Percentiles rank a stretch among this genome's conserved stretches.
These are phyloP conservation scores for Tringa solitaria DNA, from an alignment of 2,113 vertebrate genomes.

Conservation along the genomic window DNA sequence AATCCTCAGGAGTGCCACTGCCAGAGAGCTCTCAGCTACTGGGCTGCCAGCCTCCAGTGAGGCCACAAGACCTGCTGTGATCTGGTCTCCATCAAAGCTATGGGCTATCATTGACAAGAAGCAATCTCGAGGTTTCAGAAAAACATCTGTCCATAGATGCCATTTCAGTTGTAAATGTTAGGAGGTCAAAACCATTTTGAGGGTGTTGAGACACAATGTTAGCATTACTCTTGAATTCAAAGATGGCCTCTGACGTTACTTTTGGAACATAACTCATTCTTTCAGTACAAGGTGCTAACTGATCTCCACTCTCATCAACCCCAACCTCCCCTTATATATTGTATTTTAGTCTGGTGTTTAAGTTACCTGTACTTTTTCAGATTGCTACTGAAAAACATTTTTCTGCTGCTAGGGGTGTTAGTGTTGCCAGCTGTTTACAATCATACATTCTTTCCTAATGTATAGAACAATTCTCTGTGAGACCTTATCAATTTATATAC, in stretches of 20 bases:
- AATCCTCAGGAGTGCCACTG: neutral
- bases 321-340: neutral
- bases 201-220: constrained; percentile 36
- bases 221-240: constrained; percentile 48
- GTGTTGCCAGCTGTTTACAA: constrained; percentile 29
- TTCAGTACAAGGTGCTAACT: constrained; percentile 31
- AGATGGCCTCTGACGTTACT: constrained; percentile 48
- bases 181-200: constrained; percentile 47
- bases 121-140: constrained; percentile 50
- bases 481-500: constrained; percentile 14
- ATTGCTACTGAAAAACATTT: neutral
- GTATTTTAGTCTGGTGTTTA: constrained; percentile 52
- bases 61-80: neutral
- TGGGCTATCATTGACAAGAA: constrained; percentile 1
- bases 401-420: constrained; percentile 24
- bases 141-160: constrained; percentile 24
- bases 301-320: neutral
- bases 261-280: constrained; percentile 39
- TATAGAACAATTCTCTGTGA: constrained; percentile 22
- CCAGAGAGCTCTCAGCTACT: neutral
- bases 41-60: neutral
- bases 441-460: constrained; percentile 2
- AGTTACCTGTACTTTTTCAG: neutral
- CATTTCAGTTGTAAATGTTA: constrained; percentile 44
- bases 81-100: neutral